These are phyloP conservation scores for Sebastes steindachneri DNA, from an alignment of 2,797 vertebrate genomes.

Conservation along the genomic window DNA sequence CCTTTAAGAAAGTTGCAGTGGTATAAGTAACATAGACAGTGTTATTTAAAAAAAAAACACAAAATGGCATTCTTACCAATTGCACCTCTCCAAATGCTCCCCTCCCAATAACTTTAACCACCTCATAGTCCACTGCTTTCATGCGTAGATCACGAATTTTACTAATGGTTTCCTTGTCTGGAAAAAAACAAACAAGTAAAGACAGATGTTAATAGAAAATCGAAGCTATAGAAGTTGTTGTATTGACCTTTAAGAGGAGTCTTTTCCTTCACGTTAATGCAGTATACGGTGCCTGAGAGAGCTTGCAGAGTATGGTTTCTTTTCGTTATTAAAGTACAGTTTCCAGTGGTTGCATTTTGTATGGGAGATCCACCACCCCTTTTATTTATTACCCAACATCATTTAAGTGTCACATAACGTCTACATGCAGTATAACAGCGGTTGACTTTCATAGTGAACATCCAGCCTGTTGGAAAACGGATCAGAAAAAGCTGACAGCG, in stretches of 20 bases:
- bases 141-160: slow-evolving; percentile 98
- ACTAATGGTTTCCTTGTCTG: slow-evolving; percentile 98
- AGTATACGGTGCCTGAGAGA: background rate
- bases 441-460: background rate
- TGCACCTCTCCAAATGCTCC: slow-evolving; percentile 99
- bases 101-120: slow-evolving; percentile 98
- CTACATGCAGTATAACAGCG: background rate
- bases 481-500: slow-evolving; percentile 17
- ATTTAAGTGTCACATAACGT: background rate
- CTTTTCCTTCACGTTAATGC: background rate
- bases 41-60: background rate
- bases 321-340: background rate
- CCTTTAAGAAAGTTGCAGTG: background rate
- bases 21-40: background rate
- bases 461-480: slow-evolving; percentile 23
- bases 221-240: background rate
- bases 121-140: slow-evolving; percentile 99
- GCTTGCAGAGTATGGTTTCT: background rate
- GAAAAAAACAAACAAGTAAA: background rate
- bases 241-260: background rate
- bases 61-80: slow-evolving; percentile 84
- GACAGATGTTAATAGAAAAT: background rate
- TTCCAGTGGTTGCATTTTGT: background rate
- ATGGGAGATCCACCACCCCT: background rate
- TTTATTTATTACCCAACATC: background rate